Evolutionary conservation across 2,797 vertebrate species (phyloP), one percentile per base, ranked within the genome.

Genomic region (Varecia variegata): DNA sequence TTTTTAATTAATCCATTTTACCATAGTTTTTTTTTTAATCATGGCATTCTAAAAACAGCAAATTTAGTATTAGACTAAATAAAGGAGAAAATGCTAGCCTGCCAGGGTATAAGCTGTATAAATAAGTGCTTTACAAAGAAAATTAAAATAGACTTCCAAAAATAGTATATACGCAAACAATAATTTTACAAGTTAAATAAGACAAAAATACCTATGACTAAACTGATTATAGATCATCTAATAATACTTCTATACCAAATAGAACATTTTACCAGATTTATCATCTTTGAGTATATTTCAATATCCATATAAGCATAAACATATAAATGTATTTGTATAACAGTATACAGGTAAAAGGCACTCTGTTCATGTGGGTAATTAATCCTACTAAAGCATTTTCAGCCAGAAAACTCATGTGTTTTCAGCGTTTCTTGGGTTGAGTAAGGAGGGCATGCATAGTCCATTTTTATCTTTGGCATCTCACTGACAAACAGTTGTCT

Each of bases 151-250:
- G 5, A 73, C 23, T 90, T 96, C 20, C 14, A 56, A 81, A 92
- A 93, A 60, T 47, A 38, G 2, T 68, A 4, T 68, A 60, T 30
- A 40, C 38, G 12, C 43, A 88, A 71, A 47, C 32, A 93, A 96
- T 21, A 92, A 91, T 81, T 81, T 88, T 93, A 68, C 3, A 93
- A 92, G 71, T 91, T 58, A 94, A 93, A 80, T 82, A 45, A 73
- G 71, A 96, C 77, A 80, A 81, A 93, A 94, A 58, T 62, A 73
- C 2, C 30, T 60, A 3, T 76, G 40, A 27, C 14, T 92, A 32
- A 62, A 20, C 50, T n/a, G 3, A 58, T 21, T 23, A 1, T 50
- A 81, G 3, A 58, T 45, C 27, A 67, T 3, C 23, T 85, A 84
- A 65, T 50, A 71, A 32, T 76, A 86, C 81, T 50, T 84, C 38